These are phyloP conservation scores for Drosophila koepferae DNA, from an alignment of 2,888 invertebrate species.

Conservation along the genomic window DNA sequence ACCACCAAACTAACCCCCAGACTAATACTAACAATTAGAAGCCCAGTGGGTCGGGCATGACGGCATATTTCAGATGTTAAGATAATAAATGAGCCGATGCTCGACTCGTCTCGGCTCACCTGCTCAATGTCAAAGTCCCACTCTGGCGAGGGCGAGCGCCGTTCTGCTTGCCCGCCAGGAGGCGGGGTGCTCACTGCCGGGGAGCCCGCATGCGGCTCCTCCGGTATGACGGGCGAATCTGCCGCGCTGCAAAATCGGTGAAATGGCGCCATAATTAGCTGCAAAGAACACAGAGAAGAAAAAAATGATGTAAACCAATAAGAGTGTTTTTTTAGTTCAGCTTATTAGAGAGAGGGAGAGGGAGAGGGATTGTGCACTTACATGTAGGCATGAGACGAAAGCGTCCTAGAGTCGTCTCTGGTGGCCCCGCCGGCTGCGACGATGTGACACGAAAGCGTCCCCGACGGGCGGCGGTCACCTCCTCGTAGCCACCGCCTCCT, in stretches of 20 bases:
- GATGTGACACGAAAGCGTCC: constrained; percentile 87
- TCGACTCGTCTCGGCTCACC: constrained; percentile 62
- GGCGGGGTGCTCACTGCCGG: constrained; percentile 82
- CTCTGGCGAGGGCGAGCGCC: constrained; percentile 85
- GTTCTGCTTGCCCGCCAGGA: constrained; percentile 54
- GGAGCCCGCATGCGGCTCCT: constrained; percentile 85
- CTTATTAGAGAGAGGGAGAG: constrained; percentile 1
- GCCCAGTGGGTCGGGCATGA: constrained; percentile 29
- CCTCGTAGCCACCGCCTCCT: constrained; percentile 79
- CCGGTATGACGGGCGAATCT: constrained; percentile 85
- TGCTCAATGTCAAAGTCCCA: constrained; percentile 85
- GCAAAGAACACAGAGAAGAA: constrained; percentile 24
- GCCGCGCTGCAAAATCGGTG: constrained; percentile 85
- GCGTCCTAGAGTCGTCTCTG: constrained; percentile 85
- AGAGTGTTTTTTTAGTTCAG: constrained; percentile 6
- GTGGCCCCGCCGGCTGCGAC: constrained; percentile 83
- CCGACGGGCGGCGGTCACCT: constrained; percentile 84
- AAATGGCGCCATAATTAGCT: constrained; percentile 85
- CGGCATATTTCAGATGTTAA: constrained; percentile 24
- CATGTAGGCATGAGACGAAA: constrained; percentile 85
- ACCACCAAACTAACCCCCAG: constrained; percentile 1
- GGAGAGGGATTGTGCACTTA: constrained; percentile 63
- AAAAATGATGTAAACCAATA: constrained; percentile 13
- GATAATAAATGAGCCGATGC: constrained; percentile 15
- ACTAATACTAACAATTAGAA: not conserved